Evolutionary conservation across 1,140 invertebrate species (phyloP).

Genomic region (Stegodyphus dumicola): DNA sequence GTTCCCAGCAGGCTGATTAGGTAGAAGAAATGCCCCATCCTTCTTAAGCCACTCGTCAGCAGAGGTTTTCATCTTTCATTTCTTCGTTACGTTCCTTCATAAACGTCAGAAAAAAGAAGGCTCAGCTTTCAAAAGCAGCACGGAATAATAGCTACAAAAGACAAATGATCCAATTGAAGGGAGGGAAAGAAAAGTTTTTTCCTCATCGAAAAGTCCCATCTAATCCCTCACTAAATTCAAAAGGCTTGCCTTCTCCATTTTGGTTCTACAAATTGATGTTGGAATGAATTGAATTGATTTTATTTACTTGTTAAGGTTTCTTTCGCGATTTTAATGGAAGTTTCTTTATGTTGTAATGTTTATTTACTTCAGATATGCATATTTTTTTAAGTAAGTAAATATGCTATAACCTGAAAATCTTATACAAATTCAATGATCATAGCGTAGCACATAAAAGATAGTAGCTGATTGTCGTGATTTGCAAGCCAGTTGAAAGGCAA

Average conservation of each 20-base stretch:
- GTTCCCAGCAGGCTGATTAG: constrained; percentile 30
- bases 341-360: too few species aligned
- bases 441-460: too few species aligned
- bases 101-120: constrained; percentile 39
- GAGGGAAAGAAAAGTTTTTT: constrained; percentile 1
- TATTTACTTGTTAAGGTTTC: too few species aligned
- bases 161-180: constrained; percentile 11
- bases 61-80: constrained; percentile 35
- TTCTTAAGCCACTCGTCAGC: constrained; percentile 25
- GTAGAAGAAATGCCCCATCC: constrained; percentile 24
- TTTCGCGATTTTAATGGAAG: too few species aligned
- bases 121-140: constrained; percentile 45
- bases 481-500: too few species aligned
- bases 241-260: constrained; percentile 32
- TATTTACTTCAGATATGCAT: too few species aligned
- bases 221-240: constrained; percentile 16
- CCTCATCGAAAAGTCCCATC: constrained; percentile 3
- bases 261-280: not conserved
- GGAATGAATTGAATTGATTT: too few species aligned
- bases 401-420: too few species aligned
- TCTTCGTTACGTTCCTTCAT: constrained; percentile 35
- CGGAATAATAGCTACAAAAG: constrained; percentile 34
- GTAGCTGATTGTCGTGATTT: too few species aligned
- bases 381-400: too few species aligned
- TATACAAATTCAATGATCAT: too few species aligned